These are phyloP conservation scores for Zaprionus gabonicus DNA, from an alignment of 1,140 invertebrate species.

Conservation along the genomic window DNA sequence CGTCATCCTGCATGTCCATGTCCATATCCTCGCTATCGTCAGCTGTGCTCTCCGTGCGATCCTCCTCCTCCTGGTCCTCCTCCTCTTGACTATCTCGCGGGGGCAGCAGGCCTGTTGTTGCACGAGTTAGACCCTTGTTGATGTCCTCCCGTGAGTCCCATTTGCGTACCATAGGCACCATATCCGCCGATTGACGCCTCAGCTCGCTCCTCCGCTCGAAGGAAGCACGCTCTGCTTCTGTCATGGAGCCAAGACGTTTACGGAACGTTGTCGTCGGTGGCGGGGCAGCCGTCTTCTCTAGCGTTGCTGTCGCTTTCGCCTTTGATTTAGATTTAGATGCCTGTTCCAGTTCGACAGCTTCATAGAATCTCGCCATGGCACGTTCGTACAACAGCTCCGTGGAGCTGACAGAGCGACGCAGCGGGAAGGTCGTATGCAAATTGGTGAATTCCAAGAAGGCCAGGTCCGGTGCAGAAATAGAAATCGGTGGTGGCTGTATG, in stretches of 20 bases:
- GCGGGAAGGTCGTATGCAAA: slow-evolving; percentile 84
- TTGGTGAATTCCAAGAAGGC: slow-evolving; percentile 85
- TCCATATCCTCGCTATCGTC: slow-evolving; percentile 68
- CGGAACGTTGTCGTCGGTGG: slow-evolving; percentile 58
- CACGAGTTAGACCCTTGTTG: slow-evolving; percentile 36
- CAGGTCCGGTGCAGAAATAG: slow-evolving; percentile 91
- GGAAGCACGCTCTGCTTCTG: slow-evolving; percentile 76
- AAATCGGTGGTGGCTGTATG: slow-evolving; percentile 90
- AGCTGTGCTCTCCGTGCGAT: slow-evolving; percentile 67
- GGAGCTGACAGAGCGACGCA: slow-evolving; percentile 90
- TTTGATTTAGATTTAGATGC: slow-evolving; percentile 86
- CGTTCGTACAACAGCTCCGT: slow-evolving; percentile 92
- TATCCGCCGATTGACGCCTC: slow-evolving; percentile 74
- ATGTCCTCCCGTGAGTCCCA: slow-evolving; percentile 80
- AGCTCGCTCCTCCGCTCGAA: slow-evolving; percentile 75
- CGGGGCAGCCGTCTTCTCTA: slow-evolving; percentile 39
- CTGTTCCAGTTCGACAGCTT: slow-evolving; percentile 90
- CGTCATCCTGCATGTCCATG: slow-evolving; percentile 31
- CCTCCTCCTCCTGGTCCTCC: slow-evolving; percentile 37
- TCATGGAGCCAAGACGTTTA: slow-evolving; percentile 79
- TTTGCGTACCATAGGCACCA: slow-evolving; percentile 60
- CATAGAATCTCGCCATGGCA: slow-evolving; percentile 91
- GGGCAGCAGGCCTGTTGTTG: slow-evolving; percentile 34
- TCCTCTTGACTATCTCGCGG: slow-evolving; percentile 28
- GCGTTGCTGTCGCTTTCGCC: slow-evolving; percentile 68